Conservation (phyloP, 2,888 invertebrate genomes). For the Caenorhabditis uteleia region DNA sequence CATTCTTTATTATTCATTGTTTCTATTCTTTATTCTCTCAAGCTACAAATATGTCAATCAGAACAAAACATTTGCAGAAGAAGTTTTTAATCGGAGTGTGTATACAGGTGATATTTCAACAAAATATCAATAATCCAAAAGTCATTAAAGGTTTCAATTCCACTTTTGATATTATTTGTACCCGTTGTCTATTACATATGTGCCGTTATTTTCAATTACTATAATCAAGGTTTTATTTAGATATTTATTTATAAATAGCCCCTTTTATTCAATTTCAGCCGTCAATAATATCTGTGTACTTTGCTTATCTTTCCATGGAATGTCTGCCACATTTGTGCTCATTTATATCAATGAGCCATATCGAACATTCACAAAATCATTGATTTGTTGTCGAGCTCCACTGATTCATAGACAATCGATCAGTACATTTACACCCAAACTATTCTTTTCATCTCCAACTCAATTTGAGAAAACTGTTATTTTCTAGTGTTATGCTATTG, state of each 20-base stretch:
- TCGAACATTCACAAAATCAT: slow-evolving; percentile 11
- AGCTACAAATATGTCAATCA: not conserved
- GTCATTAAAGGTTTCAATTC: slow-evolving; percentile 18
- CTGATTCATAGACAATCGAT: too few relatives aligned
- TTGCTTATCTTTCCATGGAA: slow-evolving; percentile 14
- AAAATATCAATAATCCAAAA: slow-evolving; percentile 10
- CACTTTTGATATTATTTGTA: slow-evolving; percentile 7
- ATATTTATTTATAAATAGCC: too few relatives aligned
- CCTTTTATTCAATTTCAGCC: slow-evolving; percentile 5
- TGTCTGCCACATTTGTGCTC: slow-evolving; percentile 13
- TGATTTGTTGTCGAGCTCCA: too few relatives aligned
- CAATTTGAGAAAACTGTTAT: too few relatives aligned
- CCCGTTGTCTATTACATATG: slow-evolving; percentile 5
- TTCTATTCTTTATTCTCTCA: not conserved
- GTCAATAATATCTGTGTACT: slow-evolving; percentile 12
- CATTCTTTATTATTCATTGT: not conserved
- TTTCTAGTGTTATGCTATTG: too few relatives aligned
- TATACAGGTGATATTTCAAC: slow-evolving; percentile 18
- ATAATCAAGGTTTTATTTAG: slow-evolving; percentile 24
- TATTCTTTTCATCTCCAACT: too few relatives aligned
- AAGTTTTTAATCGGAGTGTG: slow-evolving; percentile 17
- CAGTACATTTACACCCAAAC: too few relatives aligned
- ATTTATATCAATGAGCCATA: slow-evolving; percentile 21
- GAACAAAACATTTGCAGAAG: slow-evolving; percentile 10
- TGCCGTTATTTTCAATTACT: slow-evolving; percentile 12